phyloP scores from a whole-genome alignment of 2,113 vertebrate species.

The Eleginops maclovinus region DNA sequence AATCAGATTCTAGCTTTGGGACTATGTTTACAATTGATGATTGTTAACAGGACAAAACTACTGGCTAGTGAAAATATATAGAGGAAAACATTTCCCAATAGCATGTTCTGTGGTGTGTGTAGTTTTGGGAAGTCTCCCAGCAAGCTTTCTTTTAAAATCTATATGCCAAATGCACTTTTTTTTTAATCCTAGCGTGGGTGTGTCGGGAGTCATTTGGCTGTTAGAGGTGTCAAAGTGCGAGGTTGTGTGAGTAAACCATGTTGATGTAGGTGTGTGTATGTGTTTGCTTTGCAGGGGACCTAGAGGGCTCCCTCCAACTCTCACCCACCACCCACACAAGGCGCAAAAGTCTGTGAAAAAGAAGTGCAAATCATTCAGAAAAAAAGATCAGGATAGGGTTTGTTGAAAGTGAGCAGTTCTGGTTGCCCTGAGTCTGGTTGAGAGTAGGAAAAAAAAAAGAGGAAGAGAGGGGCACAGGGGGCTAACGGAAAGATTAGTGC shows the following conservation, averaged over 20 bases:
- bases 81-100: constrained; percentile 47
- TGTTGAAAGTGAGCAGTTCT: constrained; percentile 36
- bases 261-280: constrained; percentile 31
- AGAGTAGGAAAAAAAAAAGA: neutral
- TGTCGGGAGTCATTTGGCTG: constrained; percentile 62
- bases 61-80: constrained; percentile 36
- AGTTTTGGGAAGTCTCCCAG: constrained; percentile 58
- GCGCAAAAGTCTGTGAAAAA: constrained; percentile 61
- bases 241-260: constrained; percentile 30
- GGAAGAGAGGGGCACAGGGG: constrained; percentile 38
- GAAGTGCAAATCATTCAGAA: constrained; percentile 46
- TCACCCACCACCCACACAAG: constrained; percentile 65
- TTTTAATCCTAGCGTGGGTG: constrained; percentile 64
- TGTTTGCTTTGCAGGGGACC: constrained; percentile 43
- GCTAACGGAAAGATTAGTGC: constrained; percentile 70
- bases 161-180: constrained; percentile 68
- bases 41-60: constrained; percentile 25
- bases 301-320: constrained; percentile 67
- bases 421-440: constrained; percentile 13
- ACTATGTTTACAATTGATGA: constrained; percentile 36
- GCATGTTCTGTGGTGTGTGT: constrained; percentile 54
- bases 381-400: constrained; percentile 7
- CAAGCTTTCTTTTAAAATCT: constrained; percentile 58
- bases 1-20: constrained; percentile 42
- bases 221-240: constrained; percentile 55